These are phyloP conservation scores for Crocuta crocuta DNA, from an alignment of 2,113 vertebrate species.

Conservation along the genomic window DNA sequence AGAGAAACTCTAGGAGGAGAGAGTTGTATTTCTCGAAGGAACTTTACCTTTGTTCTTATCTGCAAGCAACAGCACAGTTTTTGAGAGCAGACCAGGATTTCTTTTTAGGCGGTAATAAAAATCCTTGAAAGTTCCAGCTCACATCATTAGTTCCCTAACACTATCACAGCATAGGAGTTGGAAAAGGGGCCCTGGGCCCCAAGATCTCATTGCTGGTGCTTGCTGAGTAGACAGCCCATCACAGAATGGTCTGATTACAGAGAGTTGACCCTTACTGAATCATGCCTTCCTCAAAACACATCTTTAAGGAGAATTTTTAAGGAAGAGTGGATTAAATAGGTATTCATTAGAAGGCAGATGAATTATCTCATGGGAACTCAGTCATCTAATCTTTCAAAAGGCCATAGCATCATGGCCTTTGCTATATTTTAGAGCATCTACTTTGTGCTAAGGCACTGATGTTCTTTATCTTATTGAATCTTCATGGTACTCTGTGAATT, in stretches of 20 bases:
- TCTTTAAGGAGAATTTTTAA: neutral
- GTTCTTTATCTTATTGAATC: neutral
- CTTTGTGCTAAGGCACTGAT: neutral
- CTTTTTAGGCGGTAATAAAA: neutral
- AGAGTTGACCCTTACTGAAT: neutral
- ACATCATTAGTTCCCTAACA: neutral
- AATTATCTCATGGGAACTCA: neutral
- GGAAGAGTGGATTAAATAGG: neutral
- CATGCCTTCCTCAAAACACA: neutral
- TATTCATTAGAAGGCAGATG: neutral
- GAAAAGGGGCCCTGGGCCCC: neutral
- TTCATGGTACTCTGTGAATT: neutral
- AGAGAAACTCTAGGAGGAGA: constrained; percentile 37
- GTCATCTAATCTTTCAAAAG: neutral
- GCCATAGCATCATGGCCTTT: too few species aligned
- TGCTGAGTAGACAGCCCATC: neutral
- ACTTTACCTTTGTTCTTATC: constrained; percentile 10
- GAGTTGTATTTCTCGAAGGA: constrained; percentile 7
- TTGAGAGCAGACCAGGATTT: neutral
- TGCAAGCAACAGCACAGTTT: neutral
- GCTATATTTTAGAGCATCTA: neutral
- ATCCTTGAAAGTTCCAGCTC: neutral
- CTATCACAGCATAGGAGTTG: too few species aligned
- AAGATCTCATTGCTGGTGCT: neutral
- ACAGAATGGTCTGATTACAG: neutral